Evolutionary conservation across 2,797 vertebrate species (phyloP).

Genomic region (Otolemur crassicaudatus): DNA sequence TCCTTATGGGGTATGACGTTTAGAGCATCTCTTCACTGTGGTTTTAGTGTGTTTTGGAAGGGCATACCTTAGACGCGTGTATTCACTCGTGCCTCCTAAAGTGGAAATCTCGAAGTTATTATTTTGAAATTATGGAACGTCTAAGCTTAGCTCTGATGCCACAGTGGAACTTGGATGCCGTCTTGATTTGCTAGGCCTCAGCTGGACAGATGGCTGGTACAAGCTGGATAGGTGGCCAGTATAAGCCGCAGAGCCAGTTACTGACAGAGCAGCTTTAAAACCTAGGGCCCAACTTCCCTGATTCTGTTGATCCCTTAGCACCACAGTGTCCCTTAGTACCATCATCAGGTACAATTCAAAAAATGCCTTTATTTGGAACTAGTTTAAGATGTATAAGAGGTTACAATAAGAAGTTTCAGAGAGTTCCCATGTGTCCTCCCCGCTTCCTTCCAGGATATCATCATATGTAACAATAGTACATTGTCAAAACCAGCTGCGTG

Average conservation of each 20-base stretch:
- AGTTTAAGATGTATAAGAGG: not conserved
- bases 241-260: not conserved
- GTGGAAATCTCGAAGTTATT: not conserved
- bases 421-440: not conserved
- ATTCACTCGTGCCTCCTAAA: not conserved
- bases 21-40: not conserved
- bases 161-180: not conserved
- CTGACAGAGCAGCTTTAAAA: not conserved
- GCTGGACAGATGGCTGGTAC: no score
- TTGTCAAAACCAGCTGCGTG: not conserved
- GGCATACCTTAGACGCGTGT: not conserved
- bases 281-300: not conserved
- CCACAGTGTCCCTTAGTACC: not conserved
- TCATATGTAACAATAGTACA: not conserved
- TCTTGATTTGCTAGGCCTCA: not conserved
- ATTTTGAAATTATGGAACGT: not conserved
- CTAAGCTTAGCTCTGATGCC: not conserved
- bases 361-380: not conserved
- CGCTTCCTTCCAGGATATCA: not conserved
- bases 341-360: not conserved
- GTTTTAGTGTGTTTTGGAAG: not conserved
- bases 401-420: not conserved
- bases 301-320: not conserved
- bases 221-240: accelerated
- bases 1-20: not conserved